Base-by-base conservation (phyloP, 1,140 invertebrate species). In the Ostrea edulis region DNA sequence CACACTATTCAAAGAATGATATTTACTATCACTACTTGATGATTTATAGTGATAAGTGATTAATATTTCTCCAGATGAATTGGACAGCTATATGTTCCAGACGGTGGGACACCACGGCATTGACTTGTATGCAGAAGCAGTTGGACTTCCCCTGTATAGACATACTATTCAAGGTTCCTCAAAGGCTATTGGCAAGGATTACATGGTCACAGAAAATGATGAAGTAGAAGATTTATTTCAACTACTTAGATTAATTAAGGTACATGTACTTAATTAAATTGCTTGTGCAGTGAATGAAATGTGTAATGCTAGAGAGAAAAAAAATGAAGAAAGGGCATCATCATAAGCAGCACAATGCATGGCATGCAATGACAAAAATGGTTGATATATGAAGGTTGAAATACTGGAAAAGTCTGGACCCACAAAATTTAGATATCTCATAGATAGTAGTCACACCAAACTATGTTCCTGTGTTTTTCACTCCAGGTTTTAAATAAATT, bases 61-160 rank as follows among this genome's bases (percentile, higher is more conserved):
- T n/a, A 14, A 77, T 77, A 8, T 77, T 17, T 14, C 22, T 90
- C 62, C 91, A 98, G 97, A 98, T 96, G 99, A 99, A 95, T 94
- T 99, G 90, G 99, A 99, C 95, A 99, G 98, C 93, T 99, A 98
- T 93, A 99, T 99, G 99, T 99, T 99, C 81, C 99, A 99, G 96
- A 99, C 98, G 84, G 99, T 99, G 85, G 99, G 99, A 12, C 97
- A 99, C 95, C 97, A 99, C 96, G 98, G 97, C 53, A 97, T 99
- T 90, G 97, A 97, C 86, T 96, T 97, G 88, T 98, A 99, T 95
- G 97, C 98, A 62, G 97, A 98, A 95, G 98, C 99, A 2, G 97
- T 99, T 97, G 97, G 97, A 2, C 95, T 99, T 88, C 98, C 99
- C 17, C 95, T 99, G 8, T 99, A 97, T 94, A 96, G 98, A 91